phyloP scores from a whole-genome alignment of 2,797 vertebrate genomes.

The Gambelia wislizenii region DNA sequence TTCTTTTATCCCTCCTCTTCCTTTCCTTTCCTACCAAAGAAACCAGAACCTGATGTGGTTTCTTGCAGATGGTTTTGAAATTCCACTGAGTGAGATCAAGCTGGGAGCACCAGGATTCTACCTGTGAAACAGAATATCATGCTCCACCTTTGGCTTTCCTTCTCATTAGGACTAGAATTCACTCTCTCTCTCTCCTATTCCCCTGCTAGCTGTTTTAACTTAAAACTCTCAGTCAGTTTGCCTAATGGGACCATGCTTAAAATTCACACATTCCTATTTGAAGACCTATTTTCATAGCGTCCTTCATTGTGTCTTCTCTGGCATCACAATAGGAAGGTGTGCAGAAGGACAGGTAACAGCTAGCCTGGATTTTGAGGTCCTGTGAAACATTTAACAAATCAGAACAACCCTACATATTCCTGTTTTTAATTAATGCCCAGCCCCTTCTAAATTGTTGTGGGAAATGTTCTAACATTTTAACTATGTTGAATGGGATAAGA shows the following conservation, averaged over 20 bases:
- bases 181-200: neutral
- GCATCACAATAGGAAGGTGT: neutral
- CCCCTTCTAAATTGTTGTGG: too few relatives aligned
- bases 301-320: too few relatives aligned
- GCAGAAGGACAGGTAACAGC: neutral
- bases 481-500: neutral
- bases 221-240: neutral
- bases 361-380: too few relatives aligned
- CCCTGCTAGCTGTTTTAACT: neutral
- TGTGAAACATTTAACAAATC: too few relatives aligned
- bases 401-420: too few relatives aligned
- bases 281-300: too few relatives aligned
- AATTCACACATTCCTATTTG: too few relatives aligned
- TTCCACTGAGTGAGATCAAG: neutral
- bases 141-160: neutral
- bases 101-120: neutral
- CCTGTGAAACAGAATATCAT: neutral
- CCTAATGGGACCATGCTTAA: neutral
- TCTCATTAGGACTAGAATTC: neutral
- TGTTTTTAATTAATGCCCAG: too few relatives aligned
- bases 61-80: neutral
- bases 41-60: neutral
- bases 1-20: neutral
- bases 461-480: neutral
- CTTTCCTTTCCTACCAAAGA: neutral